A percentile compares a stretch with the other conserved stretches of the same genome.
Conservation (phyloP, 2,113 vertebrate genomes). For the Mola mola region DNA sequence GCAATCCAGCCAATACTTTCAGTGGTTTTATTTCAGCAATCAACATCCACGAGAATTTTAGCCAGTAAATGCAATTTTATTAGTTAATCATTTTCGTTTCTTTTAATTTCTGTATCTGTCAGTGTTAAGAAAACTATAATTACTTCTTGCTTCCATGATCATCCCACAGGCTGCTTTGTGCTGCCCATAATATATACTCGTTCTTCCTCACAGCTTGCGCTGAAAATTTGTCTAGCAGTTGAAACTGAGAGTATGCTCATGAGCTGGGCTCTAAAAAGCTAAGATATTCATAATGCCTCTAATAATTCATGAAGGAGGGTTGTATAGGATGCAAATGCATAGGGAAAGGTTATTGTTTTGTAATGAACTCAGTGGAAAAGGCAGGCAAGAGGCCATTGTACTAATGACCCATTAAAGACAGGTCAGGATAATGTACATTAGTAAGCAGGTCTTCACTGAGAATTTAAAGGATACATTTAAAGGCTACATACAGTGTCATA, state of each 20-base stretch:
- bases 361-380: conserved; percentile 99
- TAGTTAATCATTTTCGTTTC: neutral
- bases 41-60: too few species aligned
- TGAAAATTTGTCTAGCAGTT: conserved; percentile 66
- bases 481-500: neutral
- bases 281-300: conserved; percentile 76
- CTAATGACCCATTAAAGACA: conserved; percentile 84
- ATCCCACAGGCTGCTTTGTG: conserved; percentile 20
- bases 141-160: conserved; percentile 7
- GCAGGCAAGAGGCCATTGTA: conserved; percentile 91
- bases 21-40: too few species aligned
- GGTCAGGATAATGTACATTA: conserved; percentile 80
- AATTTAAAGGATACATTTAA: neutral
- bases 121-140: neutral
- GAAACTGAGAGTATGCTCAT: conserved; percentile 85
- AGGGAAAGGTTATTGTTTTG: conserved; percentile 90
- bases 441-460: conserved; percentile 18
- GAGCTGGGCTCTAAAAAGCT: conserved; percentile 81
- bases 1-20: too few species aligned
- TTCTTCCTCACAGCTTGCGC: conserved; percentile 53
- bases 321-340: conserved; percentile 84
- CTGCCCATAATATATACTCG: conserved; percentile 26
- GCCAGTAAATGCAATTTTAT: neutral
- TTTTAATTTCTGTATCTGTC: neutral
- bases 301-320: conserved; percentile 98